phyloP scores from a whole-genome alignment of 2,797 vertebrate species.

The Sebastes nivosus region DNA sequence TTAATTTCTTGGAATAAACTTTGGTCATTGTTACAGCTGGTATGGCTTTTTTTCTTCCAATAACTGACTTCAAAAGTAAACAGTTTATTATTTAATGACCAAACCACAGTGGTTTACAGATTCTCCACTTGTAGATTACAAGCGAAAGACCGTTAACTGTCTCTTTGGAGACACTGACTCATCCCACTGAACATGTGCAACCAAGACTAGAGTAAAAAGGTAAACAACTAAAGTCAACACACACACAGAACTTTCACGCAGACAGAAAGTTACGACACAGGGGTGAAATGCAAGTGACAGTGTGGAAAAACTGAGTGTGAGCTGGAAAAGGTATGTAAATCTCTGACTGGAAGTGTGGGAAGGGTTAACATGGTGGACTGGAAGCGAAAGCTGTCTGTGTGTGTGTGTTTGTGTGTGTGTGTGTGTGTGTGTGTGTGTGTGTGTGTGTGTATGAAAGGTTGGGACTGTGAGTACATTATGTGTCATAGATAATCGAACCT shows the following conservation, averaged over 20 bases:
- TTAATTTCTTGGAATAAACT: not conserved
- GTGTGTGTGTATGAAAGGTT: not conserved
- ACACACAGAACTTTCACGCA: not conserved
- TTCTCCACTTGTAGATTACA: not conserved
- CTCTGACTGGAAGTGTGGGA: constrained; percentile 8
- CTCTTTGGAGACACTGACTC: constrained; percentile 63
- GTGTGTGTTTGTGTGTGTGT: not conserved
- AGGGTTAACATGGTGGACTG: not conserved
- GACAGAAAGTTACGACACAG: constrained; percentile 30
- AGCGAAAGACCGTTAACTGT: not conserved
- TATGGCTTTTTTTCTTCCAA: not conserved
- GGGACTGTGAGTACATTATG: not conserved
- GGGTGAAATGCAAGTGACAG: not conserved
- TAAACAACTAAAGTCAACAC: constrained; percentile 50
- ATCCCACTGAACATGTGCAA: constrained; percentile 30
- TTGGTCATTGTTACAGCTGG: not conserved
- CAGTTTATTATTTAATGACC: not conserved
- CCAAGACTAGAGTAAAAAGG: constrained; percentile 28
- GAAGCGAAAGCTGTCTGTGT: not conserved
- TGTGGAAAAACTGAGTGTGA: constrained; percentile 60
- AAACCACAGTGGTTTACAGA: not conserved
- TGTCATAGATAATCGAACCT: constrained; percentile 77
- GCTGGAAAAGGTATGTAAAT: constrained; percentile 6
- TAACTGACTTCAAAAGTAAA: not conserved
- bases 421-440: not conserved